A percentile compares a stretch with the other conserved stretches of the same genome.
Evolutionary conservation across 2,113 vertebrate genomes (phyloP).

Genomic region (Garra rufa): DNA sequence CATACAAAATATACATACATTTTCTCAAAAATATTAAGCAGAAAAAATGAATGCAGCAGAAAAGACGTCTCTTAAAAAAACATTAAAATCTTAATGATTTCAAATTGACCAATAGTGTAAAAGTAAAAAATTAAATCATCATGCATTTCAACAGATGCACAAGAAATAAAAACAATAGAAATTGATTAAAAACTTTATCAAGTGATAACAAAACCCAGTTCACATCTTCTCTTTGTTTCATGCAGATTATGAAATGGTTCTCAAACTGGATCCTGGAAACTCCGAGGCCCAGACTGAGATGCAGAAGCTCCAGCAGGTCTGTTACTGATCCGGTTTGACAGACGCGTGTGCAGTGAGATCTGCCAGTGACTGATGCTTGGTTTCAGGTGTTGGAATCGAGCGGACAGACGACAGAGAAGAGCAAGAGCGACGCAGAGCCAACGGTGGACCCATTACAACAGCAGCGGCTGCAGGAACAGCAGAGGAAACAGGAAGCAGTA

Average conservation of each 20-base stretch:
- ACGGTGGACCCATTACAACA: slow-evolving; percentile 56
- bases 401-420: too few species aligned
- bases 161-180: too few species aligned
- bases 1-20: too few species aligned
- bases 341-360: too few species aligned
- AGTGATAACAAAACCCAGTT: too few species aligned
- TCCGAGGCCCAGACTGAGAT: slow-evolving; percentile 87
- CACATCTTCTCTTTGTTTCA: not conserved
- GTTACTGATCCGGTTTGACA: not conserved
- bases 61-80: too few species aligned
- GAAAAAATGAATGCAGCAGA: not conserved
- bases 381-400: not conserved
- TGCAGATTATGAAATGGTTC: slow-evolving; percentile 89
- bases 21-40: too few species aligned
- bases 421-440: not conserved
- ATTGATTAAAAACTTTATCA: too few species aligned
- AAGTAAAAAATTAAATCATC: too few species aligned
- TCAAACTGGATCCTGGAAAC: slow-evolving; percentile 87
- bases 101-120: too few species aligned
- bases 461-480: slow-evolving; percentile 60
- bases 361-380: not conserved
- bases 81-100: too few species aligned
- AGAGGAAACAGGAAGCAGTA: slow-evolving; percentile 86
- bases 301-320: slow-evolving; percentile 68
- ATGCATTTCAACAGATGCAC: too few species aligned